Conservation (phyloP, 2,888 invertebrate species). For the Rhorus exstirpatorius region DNA sequence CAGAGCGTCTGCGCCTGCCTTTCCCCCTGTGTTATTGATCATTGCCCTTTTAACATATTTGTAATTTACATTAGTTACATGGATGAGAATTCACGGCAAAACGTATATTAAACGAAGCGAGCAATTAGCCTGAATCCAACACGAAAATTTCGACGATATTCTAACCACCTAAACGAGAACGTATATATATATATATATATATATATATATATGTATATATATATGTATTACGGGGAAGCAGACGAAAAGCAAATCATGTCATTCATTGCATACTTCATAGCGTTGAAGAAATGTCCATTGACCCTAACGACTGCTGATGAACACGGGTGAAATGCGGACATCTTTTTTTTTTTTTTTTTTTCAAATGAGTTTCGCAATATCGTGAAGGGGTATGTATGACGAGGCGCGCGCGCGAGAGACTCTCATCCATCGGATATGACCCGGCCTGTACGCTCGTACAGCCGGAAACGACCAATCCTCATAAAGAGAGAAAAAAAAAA, state of each 20-base stretch:
- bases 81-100: slow-evolving; percentile 73
- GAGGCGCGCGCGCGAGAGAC: background rate
- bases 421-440: too few species aligned
- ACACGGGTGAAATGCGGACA: slow-evolving; percentile 43
- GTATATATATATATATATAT: too few species aligned
- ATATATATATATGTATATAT: too few species aligned
- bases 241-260: too few species aligned
- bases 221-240: too few species aligned
- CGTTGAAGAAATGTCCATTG: background rate
- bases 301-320: background rate
- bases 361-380: slow-evolving; percentile 56
- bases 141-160: background rate
- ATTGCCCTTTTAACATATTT: slow-evolving; percentile 85
- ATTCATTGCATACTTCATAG: background rate
- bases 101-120: slow-evolving; percentile 16
- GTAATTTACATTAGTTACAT: slow-evolving; percentile 83
- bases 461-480: slow-evolving; percentile 59
- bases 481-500: too few species aligned
- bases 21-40: slow-evolving; percentile 85
- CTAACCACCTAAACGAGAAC: too few species aligned
- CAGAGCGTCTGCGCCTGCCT: slow-evolving; percentile 84
- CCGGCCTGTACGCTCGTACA: too few species aligned
- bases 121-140: background rate
- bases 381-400: slow-evolving; percentile 32
- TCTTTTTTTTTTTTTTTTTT: too few species aligned